Evolutionary conservation across 2,888 invertebrate species (phyloP), one percentile per base, ranked within the genome.

Genomic region (Scaptomyza flava): DNA sequence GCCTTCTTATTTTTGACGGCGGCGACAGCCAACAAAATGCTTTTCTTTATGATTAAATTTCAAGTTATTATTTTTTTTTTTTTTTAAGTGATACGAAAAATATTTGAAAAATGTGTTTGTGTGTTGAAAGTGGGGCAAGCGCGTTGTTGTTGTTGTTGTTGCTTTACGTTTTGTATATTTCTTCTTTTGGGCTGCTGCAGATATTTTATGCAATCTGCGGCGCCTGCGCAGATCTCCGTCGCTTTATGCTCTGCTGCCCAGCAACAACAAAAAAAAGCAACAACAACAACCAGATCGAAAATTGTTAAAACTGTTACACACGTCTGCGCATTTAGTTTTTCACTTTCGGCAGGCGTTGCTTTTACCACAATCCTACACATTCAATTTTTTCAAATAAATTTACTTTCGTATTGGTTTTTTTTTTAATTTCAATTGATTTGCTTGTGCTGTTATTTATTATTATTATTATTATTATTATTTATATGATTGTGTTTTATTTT

Each of bases 321-420:
- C 81, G 77, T 83, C 70, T 74, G 69, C 74, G 68, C 68, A 83
- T 83, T 86, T 65, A 75, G 76, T 81, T 79, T 81, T 87, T 81
- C 85, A 85, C 83, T 82, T 85, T 82, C 77, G 69, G 65, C 68
- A 68, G 56, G 62, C 71, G 50, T 38, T 62, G 76, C 66, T 77
- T 77, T 80, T 53, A 50, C 63, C 58, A 68, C 54, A 51, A 33
- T 61, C 52, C 36, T 52, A 45, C 58, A 60, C 60, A 51, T 67
- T 58, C 42, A 52, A 58, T 69, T 61, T 36, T 38, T 59, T 65
- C 47, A 50, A 34, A 33, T 50, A 72, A 71, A 63, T 48, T 51
- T 52, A 63, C 72, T 60, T 57, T 76, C 50, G 53, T 43, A 69
- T 51, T 41, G 9, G 5, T 2, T 52, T 11, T 23, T 34, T 54